phyloP scores from a whole-genome alignment of 2,888 invertebrate genomes.

The Drosophila bunnanda region DNA sequence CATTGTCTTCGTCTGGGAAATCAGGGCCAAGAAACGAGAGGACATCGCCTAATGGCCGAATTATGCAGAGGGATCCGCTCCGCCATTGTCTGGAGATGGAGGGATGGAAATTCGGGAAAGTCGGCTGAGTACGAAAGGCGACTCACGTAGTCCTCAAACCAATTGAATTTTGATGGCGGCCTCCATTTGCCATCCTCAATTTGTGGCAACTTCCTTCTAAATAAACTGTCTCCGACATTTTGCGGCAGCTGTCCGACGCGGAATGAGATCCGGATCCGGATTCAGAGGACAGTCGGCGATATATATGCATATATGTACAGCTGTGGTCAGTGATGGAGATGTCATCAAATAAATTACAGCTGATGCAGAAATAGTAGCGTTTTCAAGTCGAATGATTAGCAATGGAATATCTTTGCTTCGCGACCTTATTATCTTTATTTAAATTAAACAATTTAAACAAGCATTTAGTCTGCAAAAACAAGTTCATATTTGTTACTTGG shows the following conservation, averaged over 20 bases:
- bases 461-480: background rate
- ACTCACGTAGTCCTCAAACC: conserved; percentile 70
- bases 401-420: background rate
- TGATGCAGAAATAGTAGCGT: background rate
- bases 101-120: conserved; percentile 4
- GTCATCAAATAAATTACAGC: background rate
- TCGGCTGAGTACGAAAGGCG: conserved; percentile 44
- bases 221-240: conserved; percentile 4
- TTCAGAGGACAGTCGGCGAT: background rate
- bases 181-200: conserved; percentile 25
- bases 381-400: background rate
- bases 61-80: conserved; percentile 57
- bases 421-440: rapidly evolving
- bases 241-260: conserved; percentile 37
- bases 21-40: conserved; percentile 37
- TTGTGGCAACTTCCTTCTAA: conserved; percentile 26
- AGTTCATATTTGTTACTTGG: background rate
- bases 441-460: background rate
- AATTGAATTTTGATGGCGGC: conserved; percentile 76
- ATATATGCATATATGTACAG: conserved; percentile 4
- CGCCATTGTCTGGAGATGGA: conserved; percentile 53
- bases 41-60: conserved; percentile 67
- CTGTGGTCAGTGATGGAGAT: background rate
- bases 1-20: conserved; percentile 48
- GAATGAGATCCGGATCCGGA: conserved; percentile 13